Evolutionary conservation across 1,140 invertebrate genomes (phyloP).

Genomic region (Yoshiicerus persimilis): DNA sequence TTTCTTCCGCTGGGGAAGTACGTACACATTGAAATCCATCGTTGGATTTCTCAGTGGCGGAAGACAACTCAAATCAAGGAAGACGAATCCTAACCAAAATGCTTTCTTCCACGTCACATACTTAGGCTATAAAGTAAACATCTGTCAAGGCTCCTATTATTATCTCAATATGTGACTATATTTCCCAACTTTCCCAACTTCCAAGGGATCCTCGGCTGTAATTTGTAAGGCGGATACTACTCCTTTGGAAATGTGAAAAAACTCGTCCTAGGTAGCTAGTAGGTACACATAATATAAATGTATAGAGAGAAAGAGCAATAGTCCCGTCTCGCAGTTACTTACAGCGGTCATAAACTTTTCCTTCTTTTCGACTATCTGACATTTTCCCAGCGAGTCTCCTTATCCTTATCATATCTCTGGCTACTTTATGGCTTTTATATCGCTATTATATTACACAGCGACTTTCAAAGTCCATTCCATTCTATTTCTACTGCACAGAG

Average conservation of each 20-base stretch:
- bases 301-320: not conserved
- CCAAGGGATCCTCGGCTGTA: too few species aligned
- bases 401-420: constrained; percentile 3
- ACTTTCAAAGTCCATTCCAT: not conserved
- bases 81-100: not conserved
- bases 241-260: not conserved
- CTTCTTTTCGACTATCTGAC: not conserved
- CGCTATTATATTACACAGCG: not conserved
- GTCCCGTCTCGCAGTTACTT: not conserved
- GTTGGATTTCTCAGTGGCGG: not conserved
- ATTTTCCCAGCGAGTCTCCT: not conserved
- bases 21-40: not conserved
- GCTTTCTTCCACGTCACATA: not conserved
- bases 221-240: too few species aligned
- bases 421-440: constrained; percentile 4
- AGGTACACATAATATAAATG: too few species aligned
- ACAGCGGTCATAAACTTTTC: not conserved
- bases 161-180: too few species aligned
- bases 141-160: not conserved
- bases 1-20: not conserved
- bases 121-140: not conserved
- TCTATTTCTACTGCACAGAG: not conserved
- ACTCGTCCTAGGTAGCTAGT: not conserved
- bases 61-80: not conserved
- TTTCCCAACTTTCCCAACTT: not conserved